Percentiles rank a stretch among this genome's conserved stretches.
These are phyloP conservation scores for Caenorhabditis brenneri DNA, from an alignment of 1,140 invertebrate genomes.

Conservation along the genomic window DNA sequence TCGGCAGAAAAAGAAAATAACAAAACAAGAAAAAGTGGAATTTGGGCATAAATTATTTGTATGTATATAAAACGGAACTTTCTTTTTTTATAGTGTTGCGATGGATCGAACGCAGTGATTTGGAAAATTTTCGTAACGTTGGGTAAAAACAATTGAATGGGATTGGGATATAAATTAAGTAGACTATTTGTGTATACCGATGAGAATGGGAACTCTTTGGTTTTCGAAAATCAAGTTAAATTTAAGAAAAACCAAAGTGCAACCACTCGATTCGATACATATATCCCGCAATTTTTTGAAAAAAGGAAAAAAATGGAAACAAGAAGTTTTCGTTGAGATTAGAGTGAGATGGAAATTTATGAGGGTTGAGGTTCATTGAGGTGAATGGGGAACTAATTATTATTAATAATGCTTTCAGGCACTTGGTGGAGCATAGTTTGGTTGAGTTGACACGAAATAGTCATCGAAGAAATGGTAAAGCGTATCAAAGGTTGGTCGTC, in stretches of 20 bases:
- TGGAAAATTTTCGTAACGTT: neutral
- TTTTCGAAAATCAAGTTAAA: no score
- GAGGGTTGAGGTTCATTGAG: no score
- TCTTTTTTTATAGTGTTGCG: neutral
- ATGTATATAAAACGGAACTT: conserved; percentile 33
- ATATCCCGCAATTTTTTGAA: conserved; percentile 12
- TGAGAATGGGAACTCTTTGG: neutral
- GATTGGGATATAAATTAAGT: neutral
- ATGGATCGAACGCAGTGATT: neutral
- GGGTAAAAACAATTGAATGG: neutral
- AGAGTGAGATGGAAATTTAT: neutral
- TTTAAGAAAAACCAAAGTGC: no score
- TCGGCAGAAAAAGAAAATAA: conserved; percentile 15
- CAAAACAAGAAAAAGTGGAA: neutral
- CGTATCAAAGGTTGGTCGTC: conserved; percentile 95
- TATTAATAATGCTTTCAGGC: conserved; percentile 16
- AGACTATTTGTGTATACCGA: neutral
- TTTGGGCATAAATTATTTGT: conserved; percentile 30
- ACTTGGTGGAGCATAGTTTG: conserved; percentile 68
- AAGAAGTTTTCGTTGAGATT: neutral
- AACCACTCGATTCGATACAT: neutral
- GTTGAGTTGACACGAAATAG: conserved; percentile 82
- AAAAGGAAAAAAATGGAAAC: neutral
- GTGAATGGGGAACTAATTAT: neutral
- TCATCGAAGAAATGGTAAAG: conserved; percentile 96